phyloP scores from a whole-genome alignment of 64 coral and sea anemone genomes.

The Porites australiensis region DNA sequence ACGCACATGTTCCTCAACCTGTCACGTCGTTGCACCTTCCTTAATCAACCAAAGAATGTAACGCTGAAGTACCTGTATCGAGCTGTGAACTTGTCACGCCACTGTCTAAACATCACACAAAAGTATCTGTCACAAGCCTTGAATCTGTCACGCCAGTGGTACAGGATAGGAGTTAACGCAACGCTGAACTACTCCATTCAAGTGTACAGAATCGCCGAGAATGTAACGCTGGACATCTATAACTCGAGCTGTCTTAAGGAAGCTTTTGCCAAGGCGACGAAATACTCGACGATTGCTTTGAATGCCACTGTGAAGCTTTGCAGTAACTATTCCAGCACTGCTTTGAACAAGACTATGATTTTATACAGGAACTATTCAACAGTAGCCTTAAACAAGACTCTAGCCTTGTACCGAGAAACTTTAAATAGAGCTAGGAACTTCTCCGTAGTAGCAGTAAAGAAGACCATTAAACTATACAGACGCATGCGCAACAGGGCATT shows the following conservation, averaged over 20 bases:
- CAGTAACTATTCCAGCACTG: constrained; percentile 22
- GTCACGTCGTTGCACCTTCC: background rate
- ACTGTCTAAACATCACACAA: constrained; percentile 56
- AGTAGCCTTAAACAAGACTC: constrained; percentile 59
- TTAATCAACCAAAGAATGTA: constrained; percentile 15
- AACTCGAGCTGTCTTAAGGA: constrained; percentile 68
- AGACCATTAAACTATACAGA: constrained; percentile 50
- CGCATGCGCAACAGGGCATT: constrained; percentile 52
- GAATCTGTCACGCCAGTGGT: constrained; percentile 62
- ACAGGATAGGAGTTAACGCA: constrained; percentile 3
- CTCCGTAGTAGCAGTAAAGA: constrained; percentile 9
- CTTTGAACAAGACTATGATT: constrained; percentile 53
- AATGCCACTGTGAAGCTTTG: constrained; percentile 73
- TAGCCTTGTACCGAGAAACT: background rate
- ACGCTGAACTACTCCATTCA: constrained; percentile 53
- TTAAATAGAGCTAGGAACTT: constrained; percentile 45
- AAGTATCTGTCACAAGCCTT: constrained; percentile 10
- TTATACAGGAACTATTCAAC: constrained; percentile 44
- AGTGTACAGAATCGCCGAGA: constrained; percentile 53
- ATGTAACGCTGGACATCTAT: constrained; percentile 67
- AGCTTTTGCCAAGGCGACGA: constrained; percentile 45
- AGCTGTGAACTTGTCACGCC: background rate
- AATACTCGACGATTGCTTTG: constrained; percentile 36
- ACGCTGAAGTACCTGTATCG: constrained; percentile 19
- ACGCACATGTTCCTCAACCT: background rate